Evolutionary conservation across 2,888 invertebrate species (phyloP).

Genomic region (Byasa hedistus): DNA sequence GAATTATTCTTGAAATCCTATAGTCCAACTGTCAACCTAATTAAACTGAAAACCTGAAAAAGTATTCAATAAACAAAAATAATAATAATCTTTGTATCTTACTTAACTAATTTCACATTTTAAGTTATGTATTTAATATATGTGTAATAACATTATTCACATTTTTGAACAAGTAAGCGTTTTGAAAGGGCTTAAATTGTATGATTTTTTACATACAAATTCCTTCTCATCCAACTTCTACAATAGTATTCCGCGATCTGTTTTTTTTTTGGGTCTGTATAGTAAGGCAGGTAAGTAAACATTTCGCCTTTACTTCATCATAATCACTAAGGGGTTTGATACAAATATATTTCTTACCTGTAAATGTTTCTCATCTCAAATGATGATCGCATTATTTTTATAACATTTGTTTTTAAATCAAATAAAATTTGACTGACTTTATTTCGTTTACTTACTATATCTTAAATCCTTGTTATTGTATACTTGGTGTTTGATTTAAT

Average conservation of each 20-base stretch:
- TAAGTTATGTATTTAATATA: too few species aligned
- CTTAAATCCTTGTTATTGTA: too few species aligned
- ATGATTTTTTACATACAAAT: too few species aligned
- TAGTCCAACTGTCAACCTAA: conserved; percentile 4
- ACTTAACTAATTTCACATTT: too few species aligned
- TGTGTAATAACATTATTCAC: too few species aligned
- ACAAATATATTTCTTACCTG: not conserved
- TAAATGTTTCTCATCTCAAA: not conserved
- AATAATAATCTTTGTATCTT: too few species aligned
- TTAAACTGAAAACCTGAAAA: not conserved
- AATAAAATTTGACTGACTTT: too few species aligned
- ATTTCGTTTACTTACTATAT: too few species aligned
- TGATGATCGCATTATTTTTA: not conserved
- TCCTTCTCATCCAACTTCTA: not conserved
- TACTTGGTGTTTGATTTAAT: too few species aligned
- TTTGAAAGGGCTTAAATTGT: too few species aligned
- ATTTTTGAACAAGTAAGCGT: too few species aligned
- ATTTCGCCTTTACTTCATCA: not conserved
- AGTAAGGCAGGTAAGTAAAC: conserved; percentile 7
- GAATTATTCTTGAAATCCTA: conserved; percentile 16
- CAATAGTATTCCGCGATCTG: conserved; percentile 5
- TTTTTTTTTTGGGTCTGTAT: conserved; percentile 8
- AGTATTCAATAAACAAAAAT: not conserved
- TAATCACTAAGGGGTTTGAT: not conserved
- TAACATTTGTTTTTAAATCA: too few species aligned